These are phyloP conservation scores for Harpegnathos saltator DNA, from an alignment of 1,140 invertebrate genomes.

Conservation along the genomic window DNA sequence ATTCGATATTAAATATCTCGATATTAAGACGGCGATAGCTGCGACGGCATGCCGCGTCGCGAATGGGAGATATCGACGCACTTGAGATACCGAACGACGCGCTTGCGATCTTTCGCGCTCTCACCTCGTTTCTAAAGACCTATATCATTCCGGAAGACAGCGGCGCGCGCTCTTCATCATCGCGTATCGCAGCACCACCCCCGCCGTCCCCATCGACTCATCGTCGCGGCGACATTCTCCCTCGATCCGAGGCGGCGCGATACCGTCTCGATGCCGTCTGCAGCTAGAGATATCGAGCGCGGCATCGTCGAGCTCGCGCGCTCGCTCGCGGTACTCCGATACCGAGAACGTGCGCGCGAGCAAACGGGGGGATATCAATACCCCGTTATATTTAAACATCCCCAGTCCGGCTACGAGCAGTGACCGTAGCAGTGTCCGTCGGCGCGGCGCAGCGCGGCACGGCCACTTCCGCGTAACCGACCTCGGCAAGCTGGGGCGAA, in stretches of 20 bases:
- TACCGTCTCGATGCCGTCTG: background rate
- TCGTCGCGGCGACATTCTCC: background rate
- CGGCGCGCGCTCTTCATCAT: background rate
- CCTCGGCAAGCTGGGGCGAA: conserved; percentile 80
- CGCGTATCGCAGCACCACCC: no score
- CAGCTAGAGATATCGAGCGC: conserved; percentile 29
- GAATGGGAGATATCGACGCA: background rate
- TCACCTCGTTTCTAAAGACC: no score
- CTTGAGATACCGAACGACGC: background rate
- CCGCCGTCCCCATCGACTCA: conserved; percentile 5
- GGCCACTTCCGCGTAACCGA: conserved; percentile 80
- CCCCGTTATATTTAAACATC: conserved; percentile 55
- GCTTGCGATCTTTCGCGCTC: background rate
- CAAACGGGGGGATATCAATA: conserved; percentile 48
- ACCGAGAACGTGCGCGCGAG: conserved; percentile 12
- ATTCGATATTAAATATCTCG: conserved; percentile 29
- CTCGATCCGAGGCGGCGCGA: background rate
- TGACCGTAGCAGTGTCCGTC: conserved; percentile 20
- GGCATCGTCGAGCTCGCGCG: conserved; percentile 30
- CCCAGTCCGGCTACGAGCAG: conserved; percentile 26
- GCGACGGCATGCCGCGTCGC: conserved; percentile 4
- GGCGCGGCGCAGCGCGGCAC: no score
- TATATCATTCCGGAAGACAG: background rate
- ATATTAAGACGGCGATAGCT: conserved; percentile 3
- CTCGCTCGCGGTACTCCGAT: conserved; percentile 14